Evolutionary conservation across 2,113 vertebrate species (phyloP), one percentile per base, ranked within the genome.

Genomic region (Hystrix cristata): DNA sequence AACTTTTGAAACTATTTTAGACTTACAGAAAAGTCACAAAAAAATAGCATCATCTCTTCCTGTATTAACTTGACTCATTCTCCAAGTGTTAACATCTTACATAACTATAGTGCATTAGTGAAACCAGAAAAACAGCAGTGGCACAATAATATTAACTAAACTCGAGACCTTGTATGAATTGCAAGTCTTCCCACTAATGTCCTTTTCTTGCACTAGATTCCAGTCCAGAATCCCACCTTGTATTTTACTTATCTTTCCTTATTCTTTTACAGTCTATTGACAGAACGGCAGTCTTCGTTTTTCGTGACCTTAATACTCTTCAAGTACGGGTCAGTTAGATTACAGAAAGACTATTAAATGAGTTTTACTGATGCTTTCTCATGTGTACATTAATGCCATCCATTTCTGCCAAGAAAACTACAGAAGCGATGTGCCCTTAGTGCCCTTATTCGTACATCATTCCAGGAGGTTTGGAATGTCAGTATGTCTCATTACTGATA

Each of bases 391-490:
- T 87, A 29, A 92, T 57, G 15, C 11, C 55, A 38, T 65, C 74
- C 46, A 79, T 92, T 76, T 83, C 88, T 82, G 59, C 29, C 90
- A 92, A 92, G 21, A 88, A 82, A 65, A 87, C 64, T 29, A 62
- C n/a, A 91, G 74, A 64, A 64, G 3, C 38, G 21, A 48, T 64
- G 38, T 38, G 38, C 38, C 38, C 38, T 38, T 38, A 38, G 23
- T 62, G 34, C 21, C 14, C 34, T 81, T 92, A 19, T 86, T n/a
- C n/a, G 46, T 80, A 12, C 10, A 53, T 80, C 34, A 46, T 64
- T 85, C 34, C 25, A 69, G 25, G 46, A 19, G 27, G 5, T 31
- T 62, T 3, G 21, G 79, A 31, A 55, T 91, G 62, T 80, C 27
- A 11, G 27, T 46, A 76, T 80, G 21, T 62, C 46, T 67, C 69